Evolutionary conservation across 2,888 invertebrate species (phyloP), one percentile per base, ranked within the genome.

Genomic region (Orthosia incerta): DNA sequence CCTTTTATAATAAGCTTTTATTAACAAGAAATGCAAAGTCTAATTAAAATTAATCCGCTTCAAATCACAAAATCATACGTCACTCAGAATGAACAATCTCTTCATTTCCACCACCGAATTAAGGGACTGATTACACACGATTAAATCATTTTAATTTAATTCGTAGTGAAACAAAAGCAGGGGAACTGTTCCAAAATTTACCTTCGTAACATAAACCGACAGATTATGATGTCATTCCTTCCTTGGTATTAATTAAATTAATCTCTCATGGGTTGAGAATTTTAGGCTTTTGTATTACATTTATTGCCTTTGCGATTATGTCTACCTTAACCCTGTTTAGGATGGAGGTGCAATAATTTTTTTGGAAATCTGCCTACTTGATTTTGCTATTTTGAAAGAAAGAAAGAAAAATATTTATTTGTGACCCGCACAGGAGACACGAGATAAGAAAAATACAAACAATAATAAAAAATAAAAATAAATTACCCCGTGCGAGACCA

Each of bases 221-320:
- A 68, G 71, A 77, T 83, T 79, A 85, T 67, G 15, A 70, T 65
- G 69, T 72, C 74, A 83, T 65, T 61, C 45, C 15, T 68, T 69
- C 39, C 51, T 71, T 64, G 26, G 53, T 62, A 71, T 74, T 76
- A 78, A 72, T 81, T 62, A 74, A 81, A 78, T 84, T 78, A 74
- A 78, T 74, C 60, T 72, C 59, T 15, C 70, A 55, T 51, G 55
- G 62, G 56, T 59, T 39, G 20, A 66, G 20, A 23, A n/a, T 56
- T 79, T 70, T 18, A 62, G 57, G 15, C 31, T 46, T 55, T 2
- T 31, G 59, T 68, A 59, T 74, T 65, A 70, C 56, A 53, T 76
- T 82, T 71, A 82, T 82, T 72, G 68, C 46, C n/a, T 64, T 71
- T 67, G 46, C 71, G 26, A 73, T 61, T 68, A 70, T 51, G 39